Evolutionary conservation across 2,113 vertebrate genomes (phyloP), one percentile per base, ranked within the genome.

Genomic region (Cyprinus carpio): DNA sequence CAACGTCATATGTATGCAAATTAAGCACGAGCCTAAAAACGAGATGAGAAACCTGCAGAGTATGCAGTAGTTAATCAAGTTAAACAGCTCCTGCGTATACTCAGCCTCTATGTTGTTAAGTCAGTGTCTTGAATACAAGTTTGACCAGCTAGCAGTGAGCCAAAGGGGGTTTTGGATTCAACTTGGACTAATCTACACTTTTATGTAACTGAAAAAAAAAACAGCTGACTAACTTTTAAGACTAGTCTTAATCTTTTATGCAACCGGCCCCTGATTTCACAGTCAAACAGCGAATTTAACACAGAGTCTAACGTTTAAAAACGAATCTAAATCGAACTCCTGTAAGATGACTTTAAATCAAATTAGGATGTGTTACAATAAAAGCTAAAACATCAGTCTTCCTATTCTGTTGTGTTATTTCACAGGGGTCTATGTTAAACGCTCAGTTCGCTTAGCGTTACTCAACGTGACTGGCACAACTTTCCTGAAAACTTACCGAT

Each of bases 391-490:
- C 15, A 18, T 18, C 0, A 67, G 65, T 3, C 15, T 67, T 20
- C 0, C 29, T 9, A 4, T 9, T 18, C 1, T 1, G 2, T 9
- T 9, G 34, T 29, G 29, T 9, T 4, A 3, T 34, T 6, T 4
- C 4, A 18, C 15, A 54, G 34, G 1, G 3, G 0, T 34, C 65
- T 10, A 8, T 6, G 16, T 31, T 16, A 18, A 15, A 67, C 31
- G 60, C 43, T 46, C 25, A 6, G 25, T 11, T 51, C 25, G n/a
- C 25, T 12, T 11, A 10, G 16, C 29, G 46, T 54, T 16, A 82
- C 29, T 0, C 25, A 64, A 64, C 25, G 62, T 43, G 13, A 49
- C 40, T 31, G n/a, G 2, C 58, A 81, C 37, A 81, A 65, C 37
- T 81, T 65, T 71, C 27, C 25, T 31, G 20, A 69, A 71, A 71